Evolutionary conservation across 2,888 invertebrate genomes (phyloP), one percentile per base, ranked within the genome.

Genomic region (Synergus gifuensis): DNA sequence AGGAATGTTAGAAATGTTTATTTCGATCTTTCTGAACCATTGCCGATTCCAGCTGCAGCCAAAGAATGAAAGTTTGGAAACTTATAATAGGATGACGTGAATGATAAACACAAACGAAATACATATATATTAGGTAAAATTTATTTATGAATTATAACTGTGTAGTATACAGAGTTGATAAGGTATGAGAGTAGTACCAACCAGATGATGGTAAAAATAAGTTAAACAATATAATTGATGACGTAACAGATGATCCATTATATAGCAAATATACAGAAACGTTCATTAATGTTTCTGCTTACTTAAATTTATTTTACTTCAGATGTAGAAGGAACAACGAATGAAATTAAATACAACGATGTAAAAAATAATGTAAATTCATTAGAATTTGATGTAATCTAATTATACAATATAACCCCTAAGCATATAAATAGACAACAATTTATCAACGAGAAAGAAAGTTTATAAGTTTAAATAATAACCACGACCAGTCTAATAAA

Each of bases 81-180:
- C n/a, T n/a, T n/a, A n/a, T n/a, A n/a, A n/a, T n/a, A n/a, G n/a
- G 44, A 42, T 9, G 18, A 67, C 14, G 8, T 16, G 1, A 36
- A 73, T 36, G 28, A 73, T 16, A 36, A 54, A 28, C 7, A 28
- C 22, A 12, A 36, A 28, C 0, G 28, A 60, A 28, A 22, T 46
- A 49, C 14, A 28, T 28, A 54, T 28, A 54, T 73, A n/a, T 54
- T 36, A 54, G 54, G 54, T 80, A 84, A 78, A 80, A 82, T 86
- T 86, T 86, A 79, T 86, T 86, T 79, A 83, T 81, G 82, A 84
- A 63, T 80, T 83, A 83, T 80, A 80, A 79, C 84, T 77, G 79
- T 84, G 84, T 81, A 79, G 63, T 81, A 83, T 76, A 84, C 54
- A 73, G 22, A 36, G 54, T 49, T 73, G 36, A 69, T 66, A 40